Base-by-base conservation (phyloP, 2,888 invertebrate genomes). In the Myopa testacea region DNA sequence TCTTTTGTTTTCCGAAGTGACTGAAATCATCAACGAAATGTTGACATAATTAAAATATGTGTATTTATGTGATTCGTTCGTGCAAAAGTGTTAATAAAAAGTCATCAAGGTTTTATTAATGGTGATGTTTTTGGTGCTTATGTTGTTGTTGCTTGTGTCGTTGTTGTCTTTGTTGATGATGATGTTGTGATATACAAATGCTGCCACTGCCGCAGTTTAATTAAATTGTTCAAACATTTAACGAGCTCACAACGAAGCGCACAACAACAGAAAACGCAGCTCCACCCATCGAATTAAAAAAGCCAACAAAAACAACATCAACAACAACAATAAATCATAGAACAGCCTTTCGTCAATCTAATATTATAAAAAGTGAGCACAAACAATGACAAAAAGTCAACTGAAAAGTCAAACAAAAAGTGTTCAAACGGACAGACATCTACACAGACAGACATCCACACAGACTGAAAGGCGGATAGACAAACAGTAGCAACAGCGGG, bases 141-240 rank as follows among this genome's bases (percentile, higher is more conserved):
- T n/a, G n/a, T n/a, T n/a, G n/a, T n/a, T n/a, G n/a, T n/a, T n/a
- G n/a, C 12, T 72, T 72, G 62, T 72, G 38, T 69, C 45, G 50
- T 52, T 55, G 52, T 70, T 55, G 7, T 52, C 26, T 45, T n/a
- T 69, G n/a, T 8, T 50, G 19, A 50, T 45, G 8, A n/a, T 69
- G 40, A 26, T 67, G 65, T 52, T 55, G 63, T 45, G 16, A n/a
- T 19, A n/a, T 38, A 10, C 34, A 58, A 58, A 55, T 55, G 16
- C 14, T 58, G 4, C 62, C 40, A 50, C 62, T 37, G 76, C 78
- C 76, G 73, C 79, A 81, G 76, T 80, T 80, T 82, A 82, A 83
- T 83, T 83, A 83, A 83, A 82, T 81, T 82, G 83, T 83, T 80
- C 78, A 80, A 81, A 78, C 79, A 81, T 79, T 81, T 81, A 82